A percentile compares a stretch with the other conserved stretches of the same genome.
Evolutionary conservation across 2,888 invertebrate species (phyloP).

Genomic region (Carpatolechia fugitivella): DNA sequence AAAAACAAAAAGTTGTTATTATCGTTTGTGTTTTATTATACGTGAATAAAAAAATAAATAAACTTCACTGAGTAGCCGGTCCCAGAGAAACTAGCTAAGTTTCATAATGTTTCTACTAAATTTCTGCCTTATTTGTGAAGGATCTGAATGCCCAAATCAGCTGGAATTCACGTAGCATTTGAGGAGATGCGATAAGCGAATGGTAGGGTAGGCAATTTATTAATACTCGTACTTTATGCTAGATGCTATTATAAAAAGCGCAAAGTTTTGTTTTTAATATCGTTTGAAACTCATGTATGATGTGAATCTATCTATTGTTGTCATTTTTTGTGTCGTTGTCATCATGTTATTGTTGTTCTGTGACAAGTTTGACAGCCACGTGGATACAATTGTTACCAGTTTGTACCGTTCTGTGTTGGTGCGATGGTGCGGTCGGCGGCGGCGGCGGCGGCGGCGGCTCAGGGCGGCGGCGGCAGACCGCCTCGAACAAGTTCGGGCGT

Average conservation of each 20-base stretch:
- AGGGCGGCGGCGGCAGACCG: conserved; percentile 40
- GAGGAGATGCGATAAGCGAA: too few species aligned
- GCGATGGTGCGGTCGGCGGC: conserved; percentile 39
- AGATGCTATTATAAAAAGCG: not conserved
- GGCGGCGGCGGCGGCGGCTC: conserved; percentile 44
- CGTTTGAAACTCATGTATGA: not conserved
- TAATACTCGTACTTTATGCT: too few species aligned
- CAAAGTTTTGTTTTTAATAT: not conserved
- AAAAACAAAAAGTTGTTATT: too few species aligned
- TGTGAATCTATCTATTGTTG: not conserved
- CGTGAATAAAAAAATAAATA: too few species aligned
- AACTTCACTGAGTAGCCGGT: too few species aligned
- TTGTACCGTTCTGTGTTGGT: conserved; percentile 68
- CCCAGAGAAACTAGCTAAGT: too few species aligned
- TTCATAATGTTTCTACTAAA: too few species aligned
- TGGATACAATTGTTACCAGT: conserved; percentile 71
- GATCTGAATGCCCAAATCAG: too few species aligned
- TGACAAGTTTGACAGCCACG: conserved; percentile 68
- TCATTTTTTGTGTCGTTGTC: conserved; percentile 8
- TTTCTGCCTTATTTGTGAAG: too few species aligned
- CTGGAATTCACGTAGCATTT: too few species aligned
- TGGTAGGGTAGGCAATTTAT: too few species aligned
- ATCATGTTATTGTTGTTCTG: conserved; percentile 37
- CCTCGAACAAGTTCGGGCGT: conserved; percentile 74
- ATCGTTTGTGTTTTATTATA: too few species aligned